Base-by-base conservation (phyloP, 2,113 vertebrate species). In the Ginglymostoma cirratum region DNA sequence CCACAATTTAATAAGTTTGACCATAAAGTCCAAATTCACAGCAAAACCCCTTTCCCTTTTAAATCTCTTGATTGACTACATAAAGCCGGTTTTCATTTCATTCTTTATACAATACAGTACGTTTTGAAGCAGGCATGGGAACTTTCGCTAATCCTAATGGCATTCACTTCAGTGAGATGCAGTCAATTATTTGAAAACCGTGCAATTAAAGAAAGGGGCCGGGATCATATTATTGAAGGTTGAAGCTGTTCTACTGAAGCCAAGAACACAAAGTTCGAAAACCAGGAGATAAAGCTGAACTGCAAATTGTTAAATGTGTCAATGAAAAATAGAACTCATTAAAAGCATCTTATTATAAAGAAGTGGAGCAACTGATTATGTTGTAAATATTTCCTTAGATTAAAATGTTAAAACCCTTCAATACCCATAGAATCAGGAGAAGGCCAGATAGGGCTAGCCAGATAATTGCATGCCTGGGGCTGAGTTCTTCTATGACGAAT, bases 291-390 rank as follows among this genome's bases (percentile, higher is more conserved):
- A 42, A 95, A 95, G 0, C 55, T 23, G 38, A 66, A 93, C 0
- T 42, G 52, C 21, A 72, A 34, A 48, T 45, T 15, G 27, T 72
- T 48, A 70, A 17, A 93, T 93, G 80, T 52, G 45, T 15, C n/a
- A 94, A 72, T 72, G 38, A 72, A 95, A 95, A 95, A 95, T 61
- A 30, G 24, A 72, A 72, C 42, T 95, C 27, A 52, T 95, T 72
- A 45, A 42, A 95, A 70, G 34, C 12, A 14, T 48, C 24, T 2
- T 93, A 70, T 27, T 94, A 45, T 21, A 70, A 48, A 45, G 42
- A 30, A 45, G 24, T 30, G 42, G 27, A 95, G 45, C 69, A 52
- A 95, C 69, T 27, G 45, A 95, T 95, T 70, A 52, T 10, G 34
- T 76, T 72, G 42, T 76, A 95, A 72, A 95, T 72, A 52, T 72